Evolutionary conservation across 30 jellyfish, hydroid and myxozoan genomes (phyloP).

Genomic region (Mastigias papua): DNA sequence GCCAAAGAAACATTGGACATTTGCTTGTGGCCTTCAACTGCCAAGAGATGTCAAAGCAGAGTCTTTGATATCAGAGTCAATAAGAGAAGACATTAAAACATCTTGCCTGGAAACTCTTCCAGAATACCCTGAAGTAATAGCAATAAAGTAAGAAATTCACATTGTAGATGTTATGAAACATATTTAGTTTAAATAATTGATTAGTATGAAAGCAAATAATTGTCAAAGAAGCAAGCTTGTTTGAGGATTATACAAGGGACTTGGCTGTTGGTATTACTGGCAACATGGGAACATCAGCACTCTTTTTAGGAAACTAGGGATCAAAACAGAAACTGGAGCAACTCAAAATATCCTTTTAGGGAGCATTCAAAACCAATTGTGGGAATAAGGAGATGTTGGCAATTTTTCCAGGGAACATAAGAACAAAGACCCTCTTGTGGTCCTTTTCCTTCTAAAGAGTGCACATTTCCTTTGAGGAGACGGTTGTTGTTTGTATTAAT

Average conservation of each 20-base stretch:
- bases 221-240: background rate
- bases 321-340: too few relatives aligned
- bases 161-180: background rate
- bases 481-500: background rate
- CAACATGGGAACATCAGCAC: background rate
- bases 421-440: background rate
- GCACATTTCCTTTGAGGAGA: background rate
- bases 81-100: background rate
- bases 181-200: background rate
- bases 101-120: background rate
- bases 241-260: background rate
- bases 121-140: background rate
- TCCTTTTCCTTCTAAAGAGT: background rate
- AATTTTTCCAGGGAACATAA: background rate
- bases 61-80: background rate
- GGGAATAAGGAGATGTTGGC: background rate
- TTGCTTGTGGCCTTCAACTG: background rate
- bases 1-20: background rate
- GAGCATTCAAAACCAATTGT: too few relatives aligned
- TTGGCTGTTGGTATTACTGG: background rate
- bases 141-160: background rate
- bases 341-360: too few relatives aligned
- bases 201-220: background rate
- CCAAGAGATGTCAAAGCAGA: background rate
- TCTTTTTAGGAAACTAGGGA: background rate